Conservation (phyloP, 1,140 invertebrate species). For the Sycophaga agraensis region DNA sequence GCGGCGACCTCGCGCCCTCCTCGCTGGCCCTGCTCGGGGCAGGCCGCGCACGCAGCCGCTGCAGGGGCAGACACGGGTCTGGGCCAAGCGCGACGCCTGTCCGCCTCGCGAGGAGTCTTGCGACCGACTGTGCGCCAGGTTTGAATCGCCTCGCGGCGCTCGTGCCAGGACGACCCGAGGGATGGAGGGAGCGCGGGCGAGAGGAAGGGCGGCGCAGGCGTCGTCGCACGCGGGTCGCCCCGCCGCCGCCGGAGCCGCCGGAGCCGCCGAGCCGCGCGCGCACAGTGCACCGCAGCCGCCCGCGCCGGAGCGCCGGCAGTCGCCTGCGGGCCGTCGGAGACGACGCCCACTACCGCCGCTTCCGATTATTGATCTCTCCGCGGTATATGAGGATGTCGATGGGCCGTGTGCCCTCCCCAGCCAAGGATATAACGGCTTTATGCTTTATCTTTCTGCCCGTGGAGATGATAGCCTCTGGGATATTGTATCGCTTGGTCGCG, state of each 20-base stretch:
- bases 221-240: constrained; percentile 27
- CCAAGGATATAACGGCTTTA: too few relatives aligned
- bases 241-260: constrained; percentile 33
- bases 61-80: too few relatives aligned
- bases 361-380: too few relatives aligned
- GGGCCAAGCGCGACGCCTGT: not conserved
- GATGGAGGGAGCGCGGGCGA: constrained; percentile 10
- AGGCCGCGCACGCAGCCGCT: too few relatives aligned
- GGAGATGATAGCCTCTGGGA: too few relatives aligned
- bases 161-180: constrained; percentile 12
- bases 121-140: constrained; percentile 17
- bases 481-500: too few relatives aligned
- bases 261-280: constrained; percentile 16
- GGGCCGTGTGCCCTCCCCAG: too few relatives aligned
- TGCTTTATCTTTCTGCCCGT: too few relatives aligned
- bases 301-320: constrained; percentile 36
- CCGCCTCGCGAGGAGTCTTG: constrained; percentile 19
- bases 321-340: constrained; percentile 50
- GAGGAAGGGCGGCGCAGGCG: constrained; percentile 43
- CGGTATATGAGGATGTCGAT: too few relatives aligned
- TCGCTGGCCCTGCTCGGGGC: too few relatives aligned
- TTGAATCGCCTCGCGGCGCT: constrained; percentile 15
- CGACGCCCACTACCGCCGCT: too few relatives aligned
- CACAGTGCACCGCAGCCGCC: not conserved
- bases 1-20: too few relatives aligned